Base-by-base conservation (phyloP, 1,140 invertebrate species). In the Melipona quadrifasciata region DNA sequence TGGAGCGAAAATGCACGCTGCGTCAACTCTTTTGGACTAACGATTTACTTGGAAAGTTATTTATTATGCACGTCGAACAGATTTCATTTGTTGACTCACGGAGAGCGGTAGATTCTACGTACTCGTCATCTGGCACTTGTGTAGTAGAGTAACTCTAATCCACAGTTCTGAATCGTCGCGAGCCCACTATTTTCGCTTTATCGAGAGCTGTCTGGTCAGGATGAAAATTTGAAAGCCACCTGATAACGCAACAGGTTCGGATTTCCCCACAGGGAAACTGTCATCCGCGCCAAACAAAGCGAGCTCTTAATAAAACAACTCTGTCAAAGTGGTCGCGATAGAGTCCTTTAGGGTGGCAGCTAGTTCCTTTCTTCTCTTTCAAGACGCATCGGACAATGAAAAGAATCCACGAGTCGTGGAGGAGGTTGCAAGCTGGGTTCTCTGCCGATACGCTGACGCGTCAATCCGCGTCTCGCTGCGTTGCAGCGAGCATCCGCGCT, bases 381-480 rank as follows among this genome's bases (percentile, higher is more conserved):
- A 21, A 21, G 24, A 39, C 17, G 8, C 12, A 51, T 73, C 21
- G 19, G 55, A 57, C 47, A 47, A 10, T 61, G 39, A 39, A n/a
- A 74, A 24, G 74, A 53, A n/a, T 1, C 3, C 19, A 0, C 57
- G 61, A 21, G 17, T 31, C 12, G 31, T 27, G 34, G 16, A 67
- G 58, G 24, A n/a, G 61, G 31, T 39, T 34, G 14, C 70, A 51
- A 14, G 39, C 65, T 19, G 75, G 75, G 24, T 83, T 4, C n/a
- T 8, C 61, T 58, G 11, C 19, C 17, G 27, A 58, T 67, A 31
- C 77, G 65, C 72, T 84, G 86, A 87, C 80, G 80, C 80, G 76
- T 58, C 51, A 53, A 61, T 83, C 27, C 39, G 55, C 31, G 58
- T 51, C n/a, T 55, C 1, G 53, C 65, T 47, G 27, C 19, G 67